Evolutionary conservation across 2,797 vertebrate genomes (phyloP).

Genomic region (Sebastolobus alascanus): DNA sequence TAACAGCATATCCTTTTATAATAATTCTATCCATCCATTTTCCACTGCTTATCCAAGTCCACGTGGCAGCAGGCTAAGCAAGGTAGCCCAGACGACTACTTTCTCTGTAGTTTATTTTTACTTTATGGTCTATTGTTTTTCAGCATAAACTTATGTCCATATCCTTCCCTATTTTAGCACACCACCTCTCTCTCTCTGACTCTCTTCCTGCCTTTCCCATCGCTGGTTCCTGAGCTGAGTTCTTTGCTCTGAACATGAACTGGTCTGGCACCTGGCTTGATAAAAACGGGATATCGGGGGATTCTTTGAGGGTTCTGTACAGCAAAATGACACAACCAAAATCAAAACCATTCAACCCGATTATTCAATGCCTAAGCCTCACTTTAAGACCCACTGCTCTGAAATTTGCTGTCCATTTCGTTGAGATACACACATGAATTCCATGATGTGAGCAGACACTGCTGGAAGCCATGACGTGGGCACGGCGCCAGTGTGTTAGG

Average conservation of each 20-base stretch:
- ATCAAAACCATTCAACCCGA: conserved; percentile 1
- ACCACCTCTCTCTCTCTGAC: background rate
- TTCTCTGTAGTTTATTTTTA: background rate
- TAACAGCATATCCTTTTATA: background rate
- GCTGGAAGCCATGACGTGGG: conserved; percentile 16
- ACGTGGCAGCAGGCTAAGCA: no score
- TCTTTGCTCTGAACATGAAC: background rate
- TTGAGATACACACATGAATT: conserved; percentile 1
- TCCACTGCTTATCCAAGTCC: background rate
- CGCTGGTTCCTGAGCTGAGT: background rate
- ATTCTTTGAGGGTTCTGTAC: conserved; percentile 15
- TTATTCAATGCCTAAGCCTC: background rate
- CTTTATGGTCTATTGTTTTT: background rate
- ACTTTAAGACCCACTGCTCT: conserved; percentile 24
- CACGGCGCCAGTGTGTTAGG: conserved; percentile 11
- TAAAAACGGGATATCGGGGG: conserved; percentile 3
- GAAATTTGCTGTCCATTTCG: conserved; percentile 18
- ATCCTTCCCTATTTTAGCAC: background rate
- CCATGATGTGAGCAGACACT: conserved; percentile 3
- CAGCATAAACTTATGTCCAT: no score
- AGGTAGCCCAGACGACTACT: background rate
- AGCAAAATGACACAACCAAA: conserved; percentile 23
- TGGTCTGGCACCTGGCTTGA: conserved; percentile 5
- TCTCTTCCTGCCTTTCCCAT: background rate
- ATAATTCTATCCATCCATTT: background rate